Evolutionary conservation across 2,113 vertebrate species (phyloP).

Genomic region (Lichenostomus cassidix): DNA sequence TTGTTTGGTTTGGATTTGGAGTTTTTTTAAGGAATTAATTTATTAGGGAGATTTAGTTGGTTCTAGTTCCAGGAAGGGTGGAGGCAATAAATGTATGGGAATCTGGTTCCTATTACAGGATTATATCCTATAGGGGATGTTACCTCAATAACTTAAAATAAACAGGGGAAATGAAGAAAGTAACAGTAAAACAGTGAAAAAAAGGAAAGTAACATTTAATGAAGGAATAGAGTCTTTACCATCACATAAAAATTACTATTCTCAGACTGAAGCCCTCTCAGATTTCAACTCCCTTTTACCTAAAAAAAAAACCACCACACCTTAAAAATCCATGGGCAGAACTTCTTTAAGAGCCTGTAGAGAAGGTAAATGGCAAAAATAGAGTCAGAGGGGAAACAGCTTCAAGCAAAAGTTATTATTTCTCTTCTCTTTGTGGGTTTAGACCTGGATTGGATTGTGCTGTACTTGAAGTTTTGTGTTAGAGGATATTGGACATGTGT

Average conservation of each 20-base stretch:
- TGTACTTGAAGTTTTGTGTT: slow-evolving; percentile 10
- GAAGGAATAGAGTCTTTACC: not conserved
- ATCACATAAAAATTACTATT: not conserved
- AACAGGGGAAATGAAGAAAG: not conserved
- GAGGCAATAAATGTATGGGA: not conserved
- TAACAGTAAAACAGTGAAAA: too few species aligned
- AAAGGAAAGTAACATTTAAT: too few species aligned
- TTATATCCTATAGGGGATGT: not conserved
- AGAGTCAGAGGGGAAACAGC: not conserved
- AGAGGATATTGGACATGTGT: not conserved
- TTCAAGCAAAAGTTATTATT: slow-evolving; percentile 4
- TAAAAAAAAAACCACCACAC: not conserved
- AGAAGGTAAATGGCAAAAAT: not conserved
- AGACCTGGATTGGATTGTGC: not conserved
- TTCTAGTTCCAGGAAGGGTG: fast-evolving
- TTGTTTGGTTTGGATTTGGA: not conserved
- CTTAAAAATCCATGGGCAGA: not conserved
- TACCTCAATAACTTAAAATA: not conserved
- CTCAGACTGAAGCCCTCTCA: not conserved
- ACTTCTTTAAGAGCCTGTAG: not conserved
- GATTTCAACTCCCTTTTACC: not conserved
- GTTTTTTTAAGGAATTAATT: not conserved
- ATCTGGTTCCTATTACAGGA: not conserved
- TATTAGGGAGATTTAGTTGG: not conserved
- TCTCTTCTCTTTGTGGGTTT: not conserved